Conservation (phyloP, 2,113 vertebrate genomes). For the Vicugna pacos region DNA sequence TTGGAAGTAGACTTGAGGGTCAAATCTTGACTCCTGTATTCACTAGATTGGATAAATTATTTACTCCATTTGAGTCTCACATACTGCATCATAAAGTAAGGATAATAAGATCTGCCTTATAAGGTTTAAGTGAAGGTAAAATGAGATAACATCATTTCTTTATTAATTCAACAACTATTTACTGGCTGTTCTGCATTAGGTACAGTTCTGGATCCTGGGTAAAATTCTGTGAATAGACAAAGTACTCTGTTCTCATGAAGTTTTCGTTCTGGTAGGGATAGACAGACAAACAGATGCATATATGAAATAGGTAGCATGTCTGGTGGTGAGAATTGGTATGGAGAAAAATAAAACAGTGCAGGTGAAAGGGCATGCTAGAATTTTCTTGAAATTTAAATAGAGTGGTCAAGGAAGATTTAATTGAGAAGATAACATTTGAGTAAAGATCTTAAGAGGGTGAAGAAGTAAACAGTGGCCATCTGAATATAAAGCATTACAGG, state of each 20-base stretch:
- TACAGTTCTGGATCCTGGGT: neutral
- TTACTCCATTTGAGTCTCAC: slow-evolving; percentile 32
- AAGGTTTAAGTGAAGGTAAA: slow-evolving; percentile 38
- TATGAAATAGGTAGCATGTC: neutral
- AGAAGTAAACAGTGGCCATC: neutral
- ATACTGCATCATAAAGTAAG: neutral
- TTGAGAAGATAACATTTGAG: neutral
- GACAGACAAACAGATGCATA: neutral
- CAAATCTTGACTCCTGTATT: slow-evolving; percentile 21
- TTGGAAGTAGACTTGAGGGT: neutral
- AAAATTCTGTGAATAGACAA: neutral
- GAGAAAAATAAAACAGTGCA: slow-evolving; percentile 1
- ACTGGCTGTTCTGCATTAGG: neutral
- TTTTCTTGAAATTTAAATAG: slow-evolving; percentile 48
- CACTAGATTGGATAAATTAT: neutral
- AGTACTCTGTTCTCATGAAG: neutral
- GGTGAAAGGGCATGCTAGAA: neutral
- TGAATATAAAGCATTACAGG: slow-evolving; percentile 18
- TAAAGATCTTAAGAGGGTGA: neutral
- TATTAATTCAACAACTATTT: slow-evolving; percentile 16
- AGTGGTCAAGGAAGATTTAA: slow-evolving; percentile 1
- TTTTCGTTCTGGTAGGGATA: neutral
- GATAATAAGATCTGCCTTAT: neutral
- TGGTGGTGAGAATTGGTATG: neutral
- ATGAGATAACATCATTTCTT: slow-evolving; percentile 36